A percentile compares a stretch with the other conserved stretches of the same genome.
phyloP scores from a whole-genome alignment of 1,140 invertebrate species.

The Megalopta genalis region DNA sequence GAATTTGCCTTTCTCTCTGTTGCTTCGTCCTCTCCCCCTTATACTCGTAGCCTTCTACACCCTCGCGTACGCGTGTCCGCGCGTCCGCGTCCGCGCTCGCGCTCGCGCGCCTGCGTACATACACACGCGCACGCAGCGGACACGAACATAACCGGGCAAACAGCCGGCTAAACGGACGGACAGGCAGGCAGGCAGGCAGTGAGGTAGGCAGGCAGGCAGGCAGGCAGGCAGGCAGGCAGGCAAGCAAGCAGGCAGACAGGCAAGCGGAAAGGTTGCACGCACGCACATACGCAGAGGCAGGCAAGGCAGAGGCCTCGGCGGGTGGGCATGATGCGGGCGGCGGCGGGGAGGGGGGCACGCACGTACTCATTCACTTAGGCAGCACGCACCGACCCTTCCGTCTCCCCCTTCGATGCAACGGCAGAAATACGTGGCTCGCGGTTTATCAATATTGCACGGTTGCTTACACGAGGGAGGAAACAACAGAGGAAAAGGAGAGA shows the following conservation, averaged over 20 bases:
- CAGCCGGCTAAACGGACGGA: slow-evolving; percentile 34
- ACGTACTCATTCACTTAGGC: slow-evolving; percentile 16
- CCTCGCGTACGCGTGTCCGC: slow-evolving; percentile 14
- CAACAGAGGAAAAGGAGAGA: slow-evolving; percentile 22
- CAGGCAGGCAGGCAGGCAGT: slow-evolving; percentile 2
- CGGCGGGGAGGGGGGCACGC: not conserved
- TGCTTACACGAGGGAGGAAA: slow-evolving; percentile 55
- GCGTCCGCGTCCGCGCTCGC: not conserved
- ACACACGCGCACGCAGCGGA: slow-evolving; percentile 2
- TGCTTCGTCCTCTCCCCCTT: slow-evolving; percentile 47
- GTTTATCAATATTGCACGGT: slow-evolving; percentile 66
- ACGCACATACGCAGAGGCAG: not conserved
- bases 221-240: slow-evolving; percentile 10
- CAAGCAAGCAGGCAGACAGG: not conserved
- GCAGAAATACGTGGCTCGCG: slow-evolving; percentile 62
- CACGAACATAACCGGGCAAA: slow-evolving; percentile 15
- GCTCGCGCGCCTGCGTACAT: not conserved
- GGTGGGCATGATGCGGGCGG: not conserved
- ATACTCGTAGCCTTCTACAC: slow-evolving; percentile 30
- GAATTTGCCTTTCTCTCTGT: slow-evolving; percentile 43
- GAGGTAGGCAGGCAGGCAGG: not conserved
- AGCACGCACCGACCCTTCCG: slow-evolving; percentile 14
- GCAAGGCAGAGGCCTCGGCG: not conserved
- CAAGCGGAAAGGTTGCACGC: not conserved
- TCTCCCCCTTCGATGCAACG: slow-evolving; percentile 48